phyloP scores from a whole-genome alignment of 2,888 invertebrate species.

The Nephrotoma guestfalica region DNA sequence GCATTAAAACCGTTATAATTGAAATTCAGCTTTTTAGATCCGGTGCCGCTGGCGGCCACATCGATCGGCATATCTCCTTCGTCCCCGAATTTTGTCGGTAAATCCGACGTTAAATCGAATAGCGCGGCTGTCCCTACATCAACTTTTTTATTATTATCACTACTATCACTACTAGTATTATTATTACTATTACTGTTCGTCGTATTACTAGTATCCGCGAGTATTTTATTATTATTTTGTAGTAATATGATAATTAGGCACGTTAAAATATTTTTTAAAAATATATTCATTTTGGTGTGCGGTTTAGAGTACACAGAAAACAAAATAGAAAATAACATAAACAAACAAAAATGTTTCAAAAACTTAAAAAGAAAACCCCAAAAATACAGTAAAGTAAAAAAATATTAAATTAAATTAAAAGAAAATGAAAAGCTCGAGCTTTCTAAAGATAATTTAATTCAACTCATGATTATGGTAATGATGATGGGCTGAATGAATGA shows the following conservation, averaged over 20 bases:
- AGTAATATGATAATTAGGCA: not conserved
- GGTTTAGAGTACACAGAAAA: not conserved
- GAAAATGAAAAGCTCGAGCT: not conserved
- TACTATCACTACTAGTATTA: not conserved
- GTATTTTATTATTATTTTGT: not conserved
- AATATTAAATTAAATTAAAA: not conserved
- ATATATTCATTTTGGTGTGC: not conserved
- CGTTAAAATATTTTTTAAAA: not conserved
- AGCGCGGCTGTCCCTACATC: not conserved
- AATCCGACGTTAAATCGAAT: slow-evolving; percentile 1
- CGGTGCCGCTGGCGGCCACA: not conserved
- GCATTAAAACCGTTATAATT: not conserved
- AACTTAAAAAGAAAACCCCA: not conserved
- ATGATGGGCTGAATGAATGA: not conserved
- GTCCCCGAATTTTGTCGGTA: slow-evolving; percentile 11
- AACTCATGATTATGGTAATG: not conserved
- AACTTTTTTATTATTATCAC: not conserved
- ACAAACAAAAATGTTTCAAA: not conserved
- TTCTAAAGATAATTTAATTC: not conserved
- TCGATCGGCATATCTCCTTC: slow-evolving; percentile 7
- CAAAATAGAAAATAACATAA: not conserved
- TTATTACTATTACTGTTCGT: not conserved
- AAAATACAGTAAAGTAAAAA: not conserved
- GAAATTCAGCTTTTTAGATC: not conserved
- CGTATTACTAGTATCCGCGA: not conserved